Evolutionary conservation across 2,113 vertebrate genomes (phyloP), one percentile per base, ranked within the genome.

Genomic region (Erinaceus europaeus): DNA sequence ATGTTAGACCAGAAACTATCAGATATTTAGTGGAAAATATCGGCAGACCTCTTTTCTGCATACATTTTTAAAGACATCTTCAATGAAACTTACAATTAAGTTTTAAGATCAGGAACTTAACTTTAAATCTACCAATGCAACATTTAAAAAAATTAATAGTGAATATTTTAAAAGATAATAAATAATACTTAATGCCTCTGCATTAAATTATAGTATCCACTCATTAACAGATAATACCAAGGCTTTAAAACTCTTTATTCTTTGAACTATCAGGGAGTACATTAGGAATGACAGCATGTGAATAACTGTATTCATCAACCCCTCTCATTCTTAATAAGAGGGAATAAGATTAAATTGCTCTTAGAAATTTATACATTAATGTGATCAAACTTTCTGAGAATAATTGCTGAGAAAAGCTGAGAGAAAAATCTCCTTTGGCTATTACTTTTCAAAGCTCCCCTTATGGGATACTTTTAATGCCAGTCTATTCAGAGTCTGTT

Each of bases 341-440:
- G 27, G 52, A 89, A 84, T 74, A 61, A 89, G 77, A 87, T 94
- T 90, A 94, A 91, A 90, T 23, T 75, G 42, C 81, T 84, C 34
- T 64, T 93, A 48, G 44, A 91, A 91, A 87, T 91, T 90, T 94
- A 82, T 94, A 89, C 77, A 81, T 91, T 38, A 84, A n/a, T n/a
- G n/a, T n/a, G 55, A 86, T 89, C 81, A 82, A 93, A 89, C 77
- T 93, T 91, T 83, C 64, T 84, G 89, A 92, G 55, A 94, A 94
- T 88, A 94, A 91, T 68, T 94, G 68, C 72, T 88, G 65, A 40
- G 69, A 74, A 90, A 93, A 65, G 34, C 59, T 90, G 42, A 86
- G 42, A 65, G 38, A 48, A 77, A 92, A 90, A 78, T 84, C 42
- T 89, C 53, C 89, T 84, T 71, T 62, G 52, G 64, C 18, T 76